Base-by-base conservation (phyloP, 2,797 vertebrate species). In the Acomys russatus region DNA sequence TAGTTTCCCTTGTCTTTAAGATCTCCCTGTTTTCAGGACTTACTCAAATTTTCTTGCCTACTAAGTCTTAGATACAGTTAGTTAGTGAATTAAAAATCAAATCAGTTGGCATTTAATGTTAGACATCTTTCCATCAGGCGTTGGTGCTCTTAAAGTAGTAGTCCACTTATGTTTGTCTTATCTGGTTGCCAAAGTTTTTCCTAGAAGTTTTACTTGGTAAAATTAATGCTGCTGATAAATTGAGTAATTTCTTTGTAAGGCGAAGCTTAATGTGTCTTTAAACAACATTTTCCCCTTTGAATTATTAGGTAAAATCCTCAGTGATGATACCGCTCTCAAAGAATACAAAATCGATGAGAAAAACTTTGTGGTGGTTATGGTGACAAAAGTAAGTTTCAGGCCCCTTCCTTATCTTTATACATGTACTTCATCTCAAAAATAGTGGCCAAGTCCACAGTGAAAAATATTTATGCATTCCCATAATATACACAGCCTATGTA, bases 281-380 rank as follows among this genome's bases (percentile, higher is more conserved):
- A 90, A 74, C 95, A 78, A 95, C 51, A 6, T 94, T 78, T 94
- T 73, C 68, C 59, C 93, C 12, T 77, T 44, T 97, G 89, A 79
- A 95, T 97, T 97, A 61, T 63, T 98, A 99, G 99, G 99, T 97
- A 99, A 99, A 99, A 99, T 99, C 96, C 99, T 99, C 97, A 99
- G 98, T 94, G 99, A 99, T 99, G 99, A 99, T 96, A 98, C 98
- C 8, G 98, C 99, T 70, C 99, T 99, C 96, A 99, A 99, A 98
- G 99, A 99, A 95, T 99, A 99, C 98, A 99, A 99, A 98, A 99
- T 99, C 86, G 99, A 99, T 95, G 99, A 99, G 98, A 99, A 99
- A 98, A 99, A 99, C 98, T 99, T 99, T 97, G 99, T 99, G 98
- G 99, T 99, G 95, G 99, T 99, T 98, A 99, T 99, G 99, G 99